Conservation (phyloP, 2,888 invertebrate genomes). For the Phragmatobia fuliginosa region DNA sequence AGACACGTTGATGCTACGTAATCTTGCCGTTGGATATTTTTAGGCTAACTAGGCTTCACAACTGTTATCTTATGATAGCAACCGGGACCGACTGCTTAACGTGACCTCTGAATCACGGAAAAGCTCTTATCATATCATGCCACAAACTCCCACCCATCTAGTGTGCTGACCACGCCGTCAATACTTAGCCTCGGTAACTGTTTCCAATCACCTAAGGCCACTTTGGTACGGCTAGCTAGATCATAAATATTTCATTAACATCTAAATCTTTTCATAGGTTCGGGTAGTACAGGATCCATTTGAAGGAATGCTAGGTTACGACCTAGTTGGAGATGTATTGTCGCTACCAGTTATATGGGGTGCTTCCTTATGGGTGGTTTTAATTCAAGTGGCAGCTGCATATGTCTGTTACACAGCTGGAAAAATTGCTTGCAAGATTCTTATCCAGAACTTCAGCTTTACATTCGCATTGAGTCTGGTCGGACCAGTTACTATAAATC, state of each 20-base stretch:
- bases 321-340: constrained; percentile 66
- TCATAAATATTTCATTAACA: not conserved
- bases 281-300: constrained; percentile 73
- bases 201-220: too few species aligned
- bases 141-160: too few species aligned
- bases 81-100: too few species aligned
- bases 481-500: constrained; percentile 90
- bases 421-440: constrained; percentile 95
- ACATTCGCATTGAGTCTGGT: constrained; percentile 93
- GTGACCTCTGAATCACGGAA: too few species aligned
- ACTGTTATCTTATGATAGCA: too few species aligned
- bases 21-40: too few species aligned
- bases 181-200: too few species aligned
- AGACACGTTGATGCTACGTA: too few species aligned
- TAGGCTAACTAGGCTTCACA: too few species aligned
- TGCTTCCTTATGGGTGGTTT: constrained; percentile 86
- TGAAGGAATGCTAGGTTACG: constrained; percentile 71
- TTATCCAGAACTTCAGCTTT: constrained; percentile 95
- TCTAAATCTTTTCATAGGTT: constrained; percentile 63
- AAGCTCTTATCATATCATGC: too few species aligned
- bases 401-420: constrained; percentile 89
- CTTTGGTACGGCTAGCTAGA: too few species aligned
- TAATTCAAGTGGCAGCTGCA: constrained; percentile 89
- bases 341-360: constrained; percentile 64
- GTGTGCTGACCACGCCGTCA: too few species aligned